Percentiles rank a stretch among this genome's conserved stretches.
Evolutionary conservation across 2,113 vertebrate species (phyloP).

Genomic region (Casuarius casuarius): DNA sequence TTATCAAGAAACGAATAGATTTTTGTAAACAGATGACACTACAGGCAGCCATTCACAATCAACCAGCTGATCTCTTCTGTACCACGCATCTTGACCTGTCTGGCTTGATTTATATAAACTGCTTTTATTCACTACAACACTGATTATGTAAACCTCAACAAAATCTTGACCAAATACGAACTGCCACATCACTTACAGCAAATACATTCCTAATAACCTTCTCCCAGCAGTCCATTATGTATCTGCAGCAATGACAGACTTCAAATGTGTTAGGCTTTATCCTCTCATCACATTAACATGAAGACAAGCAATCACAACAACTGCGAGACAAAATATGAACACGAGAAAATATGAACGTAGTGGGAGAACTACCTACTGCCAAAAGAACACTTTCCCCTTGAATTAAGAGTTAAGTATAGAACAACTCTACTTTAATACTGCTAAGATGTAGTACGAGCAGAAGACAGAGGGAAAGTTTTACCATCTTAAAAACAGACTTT

Average conservation of each 20-base stretch:
- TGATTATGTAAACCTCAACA: slow-evolving; percentile 37
- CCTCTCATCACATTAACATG: not conserved
- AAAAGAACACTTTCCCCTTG: not conserved
- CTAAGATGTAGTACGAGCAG: not conserved
- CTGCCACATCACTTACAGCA: not conserved
- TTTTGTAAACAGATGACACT: slow-evolving; percentile 32
- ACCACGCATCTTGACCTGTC: slow-evolving; percentile 43
- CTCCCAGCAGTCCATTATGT: too few relatives aligned
- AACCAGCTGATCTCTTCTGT: slow-evolving; percentile 45
- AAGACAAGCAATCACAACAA: not conserved
- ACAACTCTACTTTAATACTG: not conserved
- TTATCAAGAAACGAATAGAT: not conserved
- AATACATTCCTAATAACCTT: not conserved
- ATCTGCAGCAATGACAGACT: not conserved
- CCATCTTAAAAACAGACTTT: not conserved
- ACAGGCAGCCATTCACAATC: not conserved
- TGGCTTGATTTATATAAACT: slow-evolving; percentile 49
- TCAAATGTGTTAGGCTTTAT: not conserved
- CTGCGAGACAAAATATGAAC: not conserved
- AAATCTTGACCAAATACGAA: slow-evolving; percentile 14
- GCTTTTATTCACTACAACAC: not conserved
- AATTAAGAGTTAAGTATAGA: not conserved
- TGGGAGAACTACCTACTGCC: not conserved
- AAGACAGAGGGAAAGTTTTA: slow-evolving; percentile 16
- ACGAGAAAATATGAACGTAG: not conserved